Percentiles rank a stretch among this genome's conserved stretches.
These are phyloP conservation scores for Gymnoscopelus braueri DNA, from an alignment of 2,797 vertebrate species.

Conservation along the genomic window DNA sequence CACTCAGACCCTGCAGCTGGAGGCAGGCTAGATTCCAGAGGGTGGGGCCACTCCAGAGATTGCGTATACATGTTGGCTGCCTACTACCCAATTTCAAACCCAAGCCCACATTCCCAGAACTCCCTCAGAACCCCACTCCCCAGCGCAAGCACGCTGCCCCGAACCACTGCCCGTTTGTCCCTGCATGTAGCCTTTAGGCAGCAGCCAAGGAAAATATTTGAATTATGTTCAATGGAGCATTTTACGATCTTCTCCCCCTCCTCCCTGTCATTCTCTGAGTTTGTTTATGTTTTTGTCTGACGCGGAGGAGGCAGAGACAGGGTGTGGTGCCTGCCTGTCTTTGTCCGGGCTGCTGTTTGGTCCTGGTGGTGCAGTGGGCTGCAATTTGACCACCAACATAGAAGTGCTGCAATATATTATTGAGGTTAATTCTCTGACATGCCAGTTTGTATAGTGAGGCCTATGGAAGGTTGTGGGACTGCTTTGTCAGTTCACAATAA, in stretches of 20 bases:
- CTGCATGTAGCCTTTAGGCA: constrained; percentile 20
- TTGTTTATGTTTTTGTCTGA: constrained; percentile 71
- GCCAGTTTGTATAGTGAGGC: constrained; percentile 33
- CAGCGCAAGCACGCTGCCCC: background rate
- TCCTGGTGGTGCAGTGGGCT: constrained; percentile 31
- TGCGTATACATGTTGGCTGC: background rate
- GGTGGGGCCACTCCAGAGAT: constrained; percentile 44
- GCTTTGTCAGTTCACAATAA: constrained; percentile 12
- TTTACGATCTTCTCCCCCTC: constrained; percentile 35
- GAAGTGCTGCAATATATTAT: constrained; percentile 25
- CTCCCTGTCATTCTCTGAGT: constrained; percentile 23
- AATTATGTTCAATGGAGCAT: constrained; percentile 51
- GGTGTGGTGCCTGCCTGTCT: constrained; percentile 59
- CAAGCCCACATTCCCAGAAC: constrained; percentile 5
- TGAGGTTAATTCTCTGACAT: constrained; percentile 19
- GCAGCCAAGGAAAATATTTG: constrained; percentile 59
- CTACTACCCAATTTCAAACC: constrained; percentile 7
- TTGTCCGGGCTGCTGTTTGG: constrained; percentile 41
- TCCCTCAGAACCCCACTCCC: constrained; percentile 12
- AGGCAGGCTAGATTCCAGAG: constrained; percentile 66
- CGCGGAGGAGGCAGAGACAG: constrained; percentile 63
- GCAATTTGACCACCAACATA: constrained; percentile 33
- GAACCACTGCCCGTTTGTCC: constrained; percentile 16
- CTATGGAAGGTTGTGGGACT: constrained; percentile 16
- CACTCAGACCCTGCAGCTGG: constrained; percentile 67